Base-by-base conservation (phyloP, 2,888 invertebrate species). In the Malachius bipustulatus region DNA sequence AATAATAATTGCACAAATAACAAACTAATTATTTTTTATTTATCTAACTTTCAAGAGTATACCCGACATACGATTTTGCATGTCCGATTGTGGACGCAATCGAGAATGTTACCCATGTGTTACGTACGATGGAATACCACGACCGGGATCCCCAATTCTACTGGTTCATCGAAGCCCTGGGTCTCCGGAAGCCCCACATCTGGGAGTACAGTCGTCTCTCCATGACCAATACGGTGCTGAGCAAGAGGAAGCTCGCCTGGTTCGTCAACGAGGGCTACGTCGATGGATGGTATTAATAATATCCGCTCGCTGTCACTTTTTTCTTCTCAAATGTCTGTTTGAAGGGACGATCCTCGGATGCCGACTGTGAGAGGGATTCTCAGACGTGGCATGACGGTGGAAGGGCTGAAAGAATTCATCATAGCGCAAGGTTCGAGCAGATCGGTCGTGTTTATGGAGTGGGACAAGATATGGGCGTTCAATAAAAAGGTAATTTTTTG, bases 391-490 rank as follows among this genome's bases (percentile, higher is more conserved):
- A 85, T 99, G 89, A 90, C 96, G 0, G 93, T 98, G 27, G 93
- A 97, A 59, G 97, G 91, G 1, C 67, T 98, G 32, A 83, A 85
- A 47, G 90, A 96, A 66, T 98, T 98, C 61, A 97, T 98, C 43
- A 80, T 90, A 39, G 93, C 97, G 9, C 98, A 94, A 70, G 98
- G 98, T 35, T 94, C 96, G 31, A 96, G 94, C 32, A 75, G 88
- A 39, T 89, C 94, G 1, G 94, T 98, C 4, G 96, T 96, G 2
- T 90, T 91, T 64, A 99, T 99, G 98, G 94, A 96, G 62, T 99
- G 98, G 98, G 98, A 99, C 63, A 99, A 99, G 66, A 96, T 99
- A 49, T 99, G 98, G 98, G 81, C 97, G 8, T 88, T 97, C 55
- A 99, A 99, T 60, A 97, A 96, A 61, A 98, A 98, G 73, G 84